Conservation (phyloP, 2,797 vertebrate species). For the Myoxocephalus aenaeus region DNA sequence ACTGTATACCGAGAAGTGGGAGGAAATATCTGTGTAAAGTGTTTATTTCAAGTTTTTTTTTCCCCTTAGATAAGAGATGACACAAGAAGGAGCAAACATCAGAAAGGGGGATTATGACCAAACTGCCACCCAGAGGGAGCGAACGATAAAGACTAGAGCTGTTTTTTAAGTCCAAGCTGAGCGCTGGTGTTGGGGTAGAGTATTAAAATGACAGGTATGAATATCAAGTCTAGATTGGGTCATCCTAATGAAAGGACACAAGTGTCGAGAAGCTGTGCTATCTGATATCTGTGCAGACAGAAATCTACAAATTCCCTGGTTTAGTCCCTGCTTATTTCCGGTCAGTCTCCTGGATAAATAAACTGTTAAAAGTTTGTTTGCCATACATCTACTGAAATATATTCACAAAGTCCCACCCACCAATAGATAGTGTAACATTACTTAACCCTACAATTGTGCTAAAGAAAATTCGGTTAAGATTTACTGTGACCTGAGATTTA, state of each 20-base stretch:
- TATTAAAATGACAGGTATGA: constrained; percentile 63
- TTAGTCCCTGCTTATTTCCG: background rate
- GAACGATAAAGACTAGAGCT: constrained; percentile 46
- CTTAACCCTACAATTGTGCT: background rate
- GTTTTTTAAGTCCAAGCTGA: constrained; percentile 24
- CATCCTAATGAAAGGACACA: constrained; percentile 35
- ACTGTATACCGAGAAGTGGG: constrained; percentile 41
- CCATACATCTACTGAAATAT: background rate
- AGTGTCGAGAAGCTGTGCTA: constrained; percentile 18
- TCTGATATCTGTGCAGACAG: constrained; percentile 31
- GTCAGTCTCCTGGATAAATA: background rate
- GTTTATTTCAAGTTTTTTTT: constrained; percentile 70
- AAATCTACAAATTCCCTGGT: constrained; percentile 31
- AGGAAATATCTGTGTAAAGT: constrained; percentile 56
- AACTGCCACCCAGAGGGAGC: constrained; percentile 55
- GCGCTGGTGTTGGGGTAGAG: constrained; percentile 14
- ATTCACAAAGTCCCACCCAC: background rate
- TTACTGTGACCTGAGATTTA: constrained; percentile 13
- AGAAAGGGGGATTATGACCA: constrained; percentile 59
- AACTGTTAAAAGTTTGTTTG: background rate
- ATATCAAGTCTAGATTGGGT: constrained; percentile 41
- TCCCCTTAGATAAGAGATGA: constrained; percentile 58
- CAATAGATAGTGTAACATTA: background rate
- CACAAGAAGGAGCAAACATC: constrained; percentile 60
- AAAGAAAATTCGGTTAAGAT: constrained; percentile 9